Evolutionary conservation across 2,888 invertebrate genomes (phyloP), one percentile per base, ranked within the genome.

Genomic region (Caenorhabditis sp.): DNA sequence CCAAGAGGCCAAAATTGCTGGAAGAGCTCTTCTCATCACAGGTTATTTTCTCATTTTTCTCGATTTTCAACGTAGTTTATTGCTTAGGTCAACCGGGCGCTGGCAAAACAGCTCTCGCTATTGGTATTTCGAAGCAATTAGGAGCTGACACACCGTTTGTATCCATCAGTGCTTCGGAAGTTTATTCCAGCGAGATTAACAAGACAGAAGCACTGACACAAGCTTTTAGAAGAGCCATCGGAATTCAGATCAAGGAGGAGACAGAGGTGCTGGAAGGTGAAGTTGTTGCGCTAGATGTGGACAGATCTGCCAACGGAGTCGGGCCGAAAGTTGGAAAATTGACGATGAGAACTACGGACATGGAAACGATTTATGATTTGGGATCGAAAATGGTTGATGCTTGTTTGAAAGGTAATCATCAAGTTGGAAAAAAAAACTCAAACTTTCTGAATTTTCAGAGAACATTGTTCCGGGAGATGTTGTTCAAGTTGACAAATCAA

Each of bases 291-390:
- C 93, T 99, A 57, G 94, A 95, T 88, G 93, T 99, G 31, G 99
- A 99, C 87, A 91, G 96, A 23, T 95, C 96, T 0, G 95, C 95
- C 0, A 93, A 95, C 0, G 95, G 94, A 24, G 92, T 93, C 12
- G 85, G 86, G 6, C 82, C 83, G 17, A 84, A 85, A 64, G 72
- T 86, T 17, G 88, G 88, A 66, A 94, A 97, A 84, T 90, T 99
- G 43, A 97, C 97, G 0, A 90, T 99, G 57, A 99, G 99, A 90
- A 99, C 99, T 0, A 97, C 97, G 0, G 99, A 99, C 89, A 99
- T 99, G 99, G 99, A 99, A 89, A 97, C 99, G 0, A 93, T 97
- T 77, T 99, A 99, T 88, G 99, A 99, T 88, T 91, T 99, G 88
- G 99, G 99, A 1, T 97, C 66, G 26, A 87, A 86, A 68, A 83